These are phyloP conservation scores for Morus bassanus DNA, from an alignment of 2,797 vertebrate species.

Conservation along the genomic window DNA sequence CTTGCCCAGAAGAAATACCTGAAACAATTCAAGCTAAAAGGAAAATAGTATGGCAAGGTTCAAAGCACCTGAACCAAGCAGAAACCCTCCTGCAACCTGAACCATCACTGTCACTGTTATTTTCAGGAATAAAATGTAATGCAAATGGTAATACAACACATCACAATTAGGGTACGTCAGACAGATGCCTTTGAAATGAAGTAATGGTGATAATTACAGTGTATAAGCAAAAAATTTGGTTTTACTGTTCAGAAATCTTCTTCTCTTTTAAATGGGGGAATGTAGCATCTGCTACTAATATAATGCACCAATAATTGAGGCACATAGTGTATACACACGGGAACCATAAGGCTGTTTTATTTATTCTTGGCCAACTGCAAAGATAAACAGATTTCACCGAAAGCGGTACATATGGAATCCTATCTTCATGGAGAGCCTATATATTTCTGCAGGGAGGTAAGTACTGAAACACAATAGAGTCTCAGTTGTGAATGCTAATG, in stretches of 20 bases:
- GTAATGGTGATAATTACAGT: conserved; percentile 41
- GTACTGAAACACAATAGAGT: not conserved
- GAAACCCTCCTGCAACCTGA: not conserved
- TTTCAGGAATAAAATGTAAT: not conserved
- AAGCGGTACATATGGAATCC: conserved; percentile 46
- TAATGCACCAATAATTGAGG: conserved; percentile 70
- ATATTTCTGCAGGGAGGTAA: conserved; percentile 49
- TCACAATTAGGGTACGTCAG: not conserved
- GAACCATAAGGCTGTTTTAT: conserved; percentile 68
- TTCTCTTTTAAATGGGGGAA: conserved; percentile 55
- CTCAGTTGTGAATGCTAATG: conserved; percentile 14
- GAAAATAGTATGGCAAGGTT: not conserved
- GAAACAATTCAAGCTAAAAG: not conserved
- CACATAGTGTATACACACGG: conserved; percentile 53
- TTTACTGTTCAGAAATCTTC: conserved; percentile 71
- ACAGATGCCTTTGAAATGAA: conserved; percentile 47
- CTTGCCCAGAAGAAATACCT: not conserved
- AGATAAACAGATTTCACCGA: conserved; percentile 75
- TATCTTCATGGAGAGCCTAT: conserved; percentile 40
- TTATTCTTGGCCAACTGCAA: conserved; percentile 73
- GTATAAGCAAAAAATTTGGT: conserved; percentile 36
- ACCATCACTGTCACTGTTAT: not conserved
- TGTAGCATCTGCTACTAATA: conserved; percentile 75
- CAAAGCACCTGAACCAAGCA: not conserved
- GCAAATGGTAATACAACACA: not conserved